Base-by-base conservation (phyloP, 2,888 invertebrate genomes). In the Pandemis heparana region DNA sequence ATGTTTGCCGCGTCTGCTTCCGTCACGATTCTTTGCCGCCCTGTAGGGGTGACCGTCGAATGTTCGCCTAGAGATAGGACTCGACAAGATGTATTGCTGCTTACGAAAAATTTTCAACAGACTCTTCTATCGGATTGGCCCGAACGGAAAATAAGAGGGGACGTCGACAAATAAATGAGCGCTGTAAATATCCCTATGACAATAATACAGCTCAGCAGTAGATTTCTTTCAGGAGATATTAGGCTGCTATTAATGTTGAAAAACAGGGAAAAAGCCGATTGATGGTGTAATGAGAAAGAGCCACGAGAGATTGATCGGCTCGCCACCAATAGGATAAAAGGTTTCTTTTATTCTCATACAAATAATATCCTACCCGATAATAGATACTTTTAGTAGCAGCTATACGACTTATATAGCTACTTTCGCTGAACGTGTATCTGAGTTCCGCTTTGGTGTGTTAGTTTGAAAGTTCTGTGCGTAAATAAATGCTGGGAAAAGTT, bases 121-220 rank as follows among this genome's bases (percentile, higher is more conserved):
- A 90, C 87, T 88, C 89, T 84, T 89, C 91, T 92, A 92, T 92
- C 92, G 89, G 92, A 94, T 94, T 93, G 92, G 92, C 91, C 86
- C 90, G 89, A 94, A 94, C 92, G 92, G 92, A 94, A 94, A 94
- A 94, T 94, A 94, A 95, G 94, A 94, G 92, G 94, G 92, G 92
- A 91, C 89, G 90, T 82, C 86, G 87, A 88, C 89, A 91, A 90
- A 94, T 93, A 94, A 94, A 94, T 94, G 94, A 94, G 82, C 85
- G 92, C 85, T 86, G 89, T 94, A 94, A 94, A 94, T 94, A 92
- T 92, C 93, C 87, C 90, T 91, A 92, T 93, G 94, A 94, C 93
- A 94, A 94, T 94, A 94, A 94, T 93, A 94, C 94, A 94, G 94
- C 93, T 94, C 94, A 94, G 94, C 94, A 91, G 91, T 93, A 94